These are phyloP conservation scores for Himalopsyche anomala DNA, from an alignment of 2,888 invertebrate genomes.

Conservation along the genomic window DNA sequence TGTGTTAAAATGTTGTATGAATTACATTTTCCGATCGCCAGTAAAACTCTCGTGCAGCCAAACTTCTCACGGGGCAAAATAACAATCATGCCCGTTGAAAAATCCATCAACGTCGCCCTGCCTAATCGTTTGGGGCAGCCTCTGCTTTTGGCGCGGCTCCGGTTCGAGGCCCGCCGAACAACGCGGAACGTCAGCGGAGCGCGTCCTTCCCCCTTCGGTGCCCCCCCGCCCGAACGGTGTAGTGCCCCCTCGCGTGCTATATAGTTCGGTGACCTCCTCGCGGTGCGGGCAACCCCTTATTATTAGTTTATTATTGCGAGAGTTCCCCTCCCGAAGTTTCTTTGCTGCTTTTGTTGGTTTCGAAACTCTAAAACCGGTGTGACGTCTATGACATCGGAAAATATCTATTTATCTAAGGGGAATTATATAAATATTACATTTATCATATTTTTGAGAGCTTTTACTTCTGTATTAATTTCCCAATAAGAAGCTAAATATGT, in stretches of 20 bases:
- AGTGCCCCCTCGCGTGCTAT: conserved; percentile 39
- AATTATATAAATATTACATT: no score
- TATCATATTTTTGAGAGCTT: no score
- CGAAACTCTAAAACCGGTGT: neutral
- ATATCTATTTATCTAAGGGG: no score
- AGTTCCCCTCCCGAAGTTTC: neutral
- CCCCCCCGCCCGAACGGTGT: neutral
- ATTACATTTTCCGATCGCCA: no score
- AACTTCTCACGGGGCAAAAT: conserved; percentile 29
- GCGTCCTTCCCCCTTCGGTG: conserved; percentile 1
- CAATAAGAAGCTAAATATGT: no score
- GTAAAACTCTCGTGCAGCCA: no score
- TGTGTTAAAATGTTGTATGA: no score
- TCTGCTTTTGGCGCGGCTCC: conserved; percentile 33
- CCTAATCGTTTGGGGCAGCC: conserved; percentile 35
- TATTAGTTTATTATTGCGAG: conserved; percentile 27
- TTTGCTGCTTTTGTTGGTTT: neutral
- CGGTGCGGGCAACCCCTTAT: conserved; percentile 29
- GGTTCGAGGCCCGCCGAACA: conserved; percentile 32
- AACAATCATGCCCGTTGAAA: neutral
- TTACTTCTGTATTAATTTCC: no score
- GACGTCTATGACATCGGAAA: neutral
- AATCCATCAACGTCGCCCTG: conserved; percentile 23
- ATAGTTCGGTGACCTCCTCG: conserved; percentile 38
- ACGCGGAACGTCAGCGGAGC: conserved; percentile 30